A percentile compares a stretch with the other conserved stretches of the same genome.
Conservation (phyloP, 2,888 invertebrate species). For the Neoaliturus tenellus region DNA sequence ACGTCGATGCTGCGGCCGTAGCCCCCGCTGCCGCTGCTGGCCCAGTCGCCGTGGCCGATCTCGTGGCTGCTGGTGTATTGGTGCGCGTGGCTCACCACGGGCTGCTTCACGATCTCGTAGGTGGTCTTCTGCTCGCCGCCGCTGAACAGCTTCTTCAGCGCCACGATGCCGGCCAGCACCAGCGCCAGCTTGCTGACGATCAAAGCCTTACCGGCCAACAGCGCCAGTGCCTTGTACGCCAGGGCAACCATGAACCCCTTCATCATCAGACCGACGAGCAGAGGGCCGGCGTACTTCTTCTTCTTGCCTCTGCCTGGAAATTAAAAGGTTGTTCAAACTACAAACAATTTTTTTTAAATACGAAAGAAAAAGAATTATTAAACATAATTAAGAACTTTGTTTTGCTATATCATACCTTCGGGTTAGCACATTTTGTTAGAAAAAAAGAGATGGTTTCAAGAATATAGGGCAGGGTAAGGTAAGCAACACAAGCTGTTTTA, state of each 20-base stretch:
- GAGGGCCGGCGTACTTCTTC: conserved; percentile 81
- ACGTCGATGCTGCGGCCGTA: conserved; percentile 62
- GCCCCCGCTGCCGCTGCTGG: conserved; percentile 73
- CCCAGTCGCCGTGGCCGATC: conserved; percentile 78
- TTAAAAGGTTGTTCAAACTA: no score
- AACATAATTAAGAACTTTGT: no score
- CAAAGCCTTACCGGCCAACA: conserved; percentile 71
- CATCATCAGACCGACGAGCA: conserved; percentile 79
- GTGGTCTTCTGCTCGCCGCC: conserved; percentile 82
- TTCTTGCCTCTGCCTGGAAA: conserved; percentile 78
- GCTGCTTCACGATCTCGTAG: conserved; percentile 90
- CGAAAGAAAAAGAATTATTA: no score
- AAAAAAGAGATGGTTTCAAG: no score
- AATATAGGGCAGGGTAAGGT: no score
- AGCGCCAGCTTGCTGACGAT: conserved; percentile 70
- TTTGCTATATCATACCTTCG: no score
- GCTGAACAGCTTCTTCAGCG: conserved; percentile 78
- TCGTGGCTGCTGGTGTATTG: conserved; percentile 78
- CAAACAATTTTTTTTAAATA: no score
- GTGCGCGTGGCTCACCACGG: conserved; percentile 87
- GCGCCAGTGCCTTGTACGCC: conserved; percentile 84
- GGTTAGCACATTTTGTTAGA: no score
- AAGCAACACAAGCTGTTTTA: no score
- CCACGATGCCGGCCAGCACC: conserved; percentile 72
- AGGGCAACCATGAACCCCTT: conserved; percentile 84